These are phyloP conservation scores for Platysteira castanea DNA, from an alignment of 2,113 vertebrate species.

Conservation along the genomic window DNA sequence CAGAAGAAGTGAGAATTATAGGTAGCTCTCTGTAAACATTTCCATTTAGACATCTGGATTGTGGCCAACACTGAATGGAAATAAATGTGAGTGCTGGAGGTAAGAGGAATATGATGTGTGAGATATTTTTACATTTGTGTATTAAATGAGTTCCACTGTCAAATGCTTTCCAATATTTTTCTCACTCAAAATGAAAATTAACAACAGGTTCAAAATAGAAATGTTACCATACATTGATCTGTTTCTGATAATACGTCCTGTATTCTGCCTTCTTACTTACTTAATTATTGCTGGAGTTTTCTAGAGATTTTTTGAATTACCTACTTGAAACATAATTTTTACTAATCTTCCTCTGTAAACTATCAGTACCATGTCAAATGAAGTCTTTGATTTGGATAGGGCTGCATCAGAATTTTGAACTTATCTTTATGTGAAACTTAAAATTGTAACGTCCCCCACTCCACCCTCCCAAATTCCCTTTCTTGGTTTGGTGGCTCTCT, in stretches of 20 bases:
- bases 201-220: background rate
- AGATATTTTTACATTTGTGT: background rate
- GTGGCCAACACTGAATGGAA: background rate
- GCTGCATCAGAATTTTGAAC: background rate
- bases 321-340: background rate
- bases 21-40: background rate
- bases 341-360: background rate
- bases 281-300: background rate
- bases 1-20: background rate
- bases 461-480: background rate
- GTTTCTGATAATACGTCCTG: background rate
- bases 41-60: background rate
- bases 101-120: background rate
- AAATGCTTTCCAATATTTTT: background rate
- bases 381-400: background rate
- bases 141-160: background rate
- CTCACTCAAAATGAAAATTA: background rate
- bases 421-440: background rate
- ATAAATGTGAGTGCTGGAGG: background rate
- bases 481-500: background rate
- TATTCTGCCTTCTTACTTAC: background rate
- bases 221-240: background rate
- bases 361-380: background rate
- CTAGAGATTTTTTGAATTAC: background rate
- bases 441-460: background rate